Evolutionary conservation across 2,113 vertebrate species (phyloP), one percentile per base, ranked within the genome.

Genomic region (Halcyon senegalensis): DNA sequence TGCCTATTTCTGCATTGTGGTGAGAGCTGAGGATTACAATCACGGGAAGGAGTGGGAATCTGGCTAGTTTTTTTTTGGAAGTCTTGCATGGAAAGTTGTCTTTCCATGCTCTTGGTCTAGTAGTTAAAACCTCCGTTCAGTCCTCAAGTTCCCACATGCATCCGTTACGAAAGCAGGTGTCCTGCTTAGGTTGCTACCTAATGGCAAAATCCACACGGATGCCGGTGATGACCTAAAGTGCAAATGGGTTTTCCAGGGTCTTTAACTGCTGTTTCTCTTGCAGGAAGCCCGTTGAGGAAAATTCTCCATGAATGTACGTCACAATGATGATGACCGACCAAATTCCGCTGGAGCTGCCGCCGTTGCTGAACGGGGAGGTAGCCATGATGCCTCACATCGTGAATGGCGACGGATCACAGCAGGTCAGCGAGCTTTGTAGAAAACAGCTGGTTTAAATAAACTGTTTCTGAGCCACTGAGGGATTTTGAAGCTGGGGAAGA

Each of bases 251-350:
- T 79, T 93, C 25, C 78, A 67, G 25, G 35, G 25, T 67, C 33
- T 79, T 53, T 66, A 87, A 93, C 20, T 11, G 33, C 1, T 84
- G 13, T 4, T 76, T 98, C 90, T 98, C 82, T 98, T 96, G 83
- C 98, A 99, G 99, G 98, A 99, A 99, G 97, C 96, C 97, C 50
- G 98, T 98, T 98, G 98, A 99, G 98, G 98, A 98, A 98, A 98
- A 94, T 99, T 99, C 99, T 99, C 99, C 99, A 99, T 99, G 99
- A 99, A 99, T 99, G 99, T 99, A 99, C 97, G 99, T 99, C 99
- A 99, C 99, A 98, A 99, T 99, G 99, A 99, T 99, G 99, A 99
- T 99, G 99, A 99, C 99, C 98, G 99, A 99, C 99, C 99, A 99
- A 97, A 99, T 99, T 97, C 99, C 99, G 94, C 98, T 99, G 99